A percentile compares a stretch with the other conserved stretches of the same genome.
phyloP scores from a whole-genome alignment of 2,888 invertebrate species.

The Alloplasta piceator region DNA sequence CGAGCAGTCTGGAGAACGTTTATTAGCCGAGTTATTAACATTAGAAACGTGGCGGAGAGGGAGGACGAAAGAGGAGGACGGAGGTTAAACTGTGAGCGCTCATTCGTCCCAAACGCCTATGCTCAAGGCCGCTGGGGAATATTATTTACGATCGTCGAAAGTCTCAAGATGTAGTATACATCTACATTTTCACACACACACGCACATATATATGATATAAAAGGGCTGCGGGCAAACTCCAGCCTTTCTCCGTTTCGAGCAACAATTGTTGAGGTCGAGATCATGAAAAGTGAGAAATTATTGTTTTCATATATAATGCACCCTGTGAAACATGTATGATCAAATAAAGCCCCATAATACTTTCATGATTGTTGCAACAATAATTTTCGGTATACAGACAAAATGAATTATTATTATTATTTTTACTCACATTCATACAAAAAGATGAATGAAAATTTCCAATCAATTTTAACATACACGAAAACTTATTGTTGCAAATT shows the following conservation, averaged over 20 bases:
- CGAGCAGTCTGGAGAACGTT: constrained; percentile 36
- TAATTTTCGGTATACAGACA: too few relatives aligned
- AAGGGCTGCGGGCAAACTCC: constrained; percentile 18
- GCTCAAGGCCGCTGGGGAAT: constrained; percentile 22
- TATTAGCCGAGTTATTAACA: constrained; percentile 61
- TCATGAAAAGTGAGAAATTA: constrained; percentile 37
- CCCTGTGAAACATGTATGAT: too few relatives aligned
- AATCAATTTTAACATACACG: too few relatives aligned
- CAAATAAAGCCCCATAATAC: too few relatives aligned
- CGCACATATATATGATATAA: too few relatives aligned
- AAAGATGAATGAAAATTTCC: too few relatives aligned
- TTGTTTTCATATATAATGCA: background rate
- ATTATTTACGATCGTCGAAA: constrained; percentile 57
- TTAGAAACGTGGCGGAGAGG: constrained; percentile 9
- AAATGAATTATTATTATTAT: too few relatives aligned
- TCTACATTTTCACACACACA: too few relatives aligned
- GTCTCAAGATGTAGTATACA: constrained; percentile 13
- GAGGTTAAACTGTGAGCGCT: constrained; percentile 32
- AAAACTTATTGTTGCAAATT: too few relatives aligned
- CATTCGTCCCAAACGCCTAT: constrained; percentile 6
- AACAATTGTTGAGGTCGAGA: constrained; percentile 34
- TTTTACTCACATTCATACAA: too few relatives aligned
- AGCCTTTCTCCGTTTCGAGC: background rate
- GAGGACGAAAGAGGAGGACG: constrained; percentile 29
- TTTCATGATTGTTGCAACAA: too few relatives aligned